These are phyloP conservation scores for Pelmatolapia mariae DNA, from an alignment of 2,113 vertebrate genomes.

Conservation along the genomic window DNA sequence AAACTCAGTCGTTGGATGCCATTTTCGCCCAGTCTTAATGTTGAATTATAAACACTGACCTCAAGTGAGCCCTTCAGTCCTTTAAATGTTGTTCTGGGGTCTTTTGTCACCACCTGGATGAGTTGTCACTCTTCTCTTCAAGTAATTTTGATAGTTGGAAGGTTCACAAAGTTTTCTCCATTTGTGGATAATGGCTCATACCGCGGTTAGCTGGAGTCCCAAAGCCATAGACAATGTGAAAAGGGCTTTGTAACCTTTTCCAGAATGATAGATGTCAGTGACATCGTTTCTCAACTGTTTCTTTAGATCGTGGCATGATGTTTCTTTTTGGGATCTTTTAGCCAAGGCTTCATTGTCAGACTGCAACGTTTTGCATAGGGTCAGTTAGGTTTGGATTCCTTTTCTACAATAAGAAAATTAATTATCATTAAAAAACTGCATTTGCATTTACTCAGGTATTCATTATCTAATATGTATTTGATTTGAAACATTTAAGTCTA, in stretches of 20 bases:
- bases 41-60: neutral
- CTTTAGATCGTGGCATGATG: neutral
- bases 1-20: neutral
- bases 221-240: neutral
- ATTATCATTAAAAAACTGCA: neutral
- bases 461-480: neutral
- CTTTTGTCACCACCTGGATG: neutral
- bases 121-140: neutral
- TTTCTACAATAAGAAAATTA: neutral
- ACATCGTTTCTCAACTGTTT: neutral
- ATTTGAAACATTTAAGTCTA: neutral
- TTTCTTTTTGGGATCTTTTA: neutral
- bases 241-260: neutral
- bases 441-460: neutral
- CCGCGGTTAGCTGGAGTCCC: neutral
- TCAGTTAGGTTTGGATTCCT: neutral
- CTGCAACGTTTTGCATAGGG: neutral
- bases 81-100: neutral
- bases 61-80: neutral
- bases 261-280: neutral
- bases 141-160: neutral
- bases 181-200: neutral
- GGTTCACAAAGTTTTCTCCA: neutral
- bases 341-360: neutral
- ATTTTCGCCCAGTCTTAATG: neutral